Conservation (phyloP, 64 coral and sea anemone species). For the Stylophora pistillata region DNA sequence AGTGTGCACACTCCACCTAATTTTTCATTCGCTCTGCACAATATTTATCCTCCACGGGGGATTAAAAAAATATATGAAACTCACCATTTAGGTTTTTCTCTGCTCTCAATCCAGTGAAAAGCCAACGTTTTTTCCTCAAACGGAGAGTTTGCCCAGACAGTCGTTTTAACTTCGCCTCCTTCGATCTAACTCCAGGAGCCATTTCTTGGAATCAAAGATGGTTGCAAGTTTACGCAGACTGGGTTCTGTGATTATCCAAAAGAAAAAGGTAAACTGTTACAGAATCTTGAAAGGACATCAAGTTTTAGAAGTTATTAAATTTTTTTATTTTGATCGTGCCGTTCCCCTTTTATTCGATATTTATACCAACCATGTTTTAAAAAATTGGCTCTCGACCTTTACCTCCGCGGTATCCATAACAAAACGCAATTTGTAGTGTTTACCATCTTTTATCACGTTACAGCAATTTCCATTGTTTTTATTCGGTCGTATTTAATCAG, state of each 20-base stretch:
- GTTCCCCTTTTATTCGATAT: too few relatives aligned
- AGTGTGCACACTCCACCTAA: too few relatives aligned
- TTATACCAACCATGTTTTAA: too few relatives aligned
- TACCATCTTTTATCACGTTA: background rate
- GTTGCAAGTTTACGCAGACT: background rate
- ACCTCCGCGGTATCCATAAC: background rate
- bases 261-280: too few relatives aligned
- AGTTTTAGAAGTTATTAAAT: too few relatives aligned
- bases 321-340: too few relatives aligned
- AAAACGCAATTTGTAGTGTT: background rate
- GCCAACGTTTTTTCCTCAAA: conserved; percentile 26
- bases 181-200: conserved; percentile 29
- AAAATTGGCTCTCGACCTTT: too few relatives aligned
- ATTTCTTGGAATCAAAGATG: background rate
- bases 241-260: too few relatives aligned
- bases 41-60: too few relatives aligned
- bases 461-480: background rate
- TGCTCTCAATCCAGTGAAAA: conserved; percentile 5
- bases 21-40: too few relatives aligned
- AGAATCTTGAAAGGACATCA: too few relatives aligned
- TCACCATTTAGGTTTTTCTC: conserved; percentile 19
- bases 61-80: background rate
- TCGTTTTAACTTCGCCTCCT: background rate
- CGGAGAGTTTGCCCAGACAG: conserved; percentile 7
- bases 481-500: background rate